Evolutionary conservation across 1,140 invertebrate species (phyloP).

Genomic region (Macrotrachela quadricornifera): DNA sequence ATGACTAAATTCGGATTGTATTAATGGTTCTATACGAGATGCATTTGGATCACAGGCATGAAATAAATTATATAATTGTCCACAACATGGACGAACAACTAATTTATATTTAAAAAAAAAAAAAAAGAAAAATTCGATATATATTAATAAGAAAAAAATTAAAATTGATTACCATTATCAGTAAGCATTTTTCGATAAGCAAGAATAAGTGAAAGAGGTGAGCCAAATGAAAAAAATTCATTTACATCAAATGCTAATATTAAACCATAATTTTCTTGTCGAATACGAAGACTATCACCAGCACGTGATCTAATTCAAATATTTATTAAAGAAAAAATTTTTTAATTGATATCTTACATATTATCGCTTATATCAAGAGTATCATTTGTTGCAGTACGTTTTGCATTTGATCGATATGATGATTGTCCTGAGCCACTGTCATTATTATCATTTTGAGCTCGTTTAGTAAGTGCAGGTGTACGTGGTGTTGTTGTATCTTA

Average conservation of each 20-base stretch:
- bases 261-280: constrained; percentile 42
- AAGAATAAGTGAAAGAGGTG: constrained; percentile 69
- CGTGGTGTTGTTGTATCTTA: no score
- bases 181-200: constrained; percentile 51
- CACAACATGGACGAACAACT: constrained; percentile 39
- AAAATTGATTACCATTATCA: neutral
- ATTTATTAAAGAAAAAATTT: no score
- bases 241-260: constrained; percentile 77
- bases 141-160: neutral
- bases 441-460: constrained; percentile 6
- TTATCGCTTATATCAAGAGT: neutral
- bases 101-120: constrained; percentile 32
- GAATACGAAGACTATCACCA: constrained; percentile 16
- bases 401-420: neutral
- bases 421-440: neutral
- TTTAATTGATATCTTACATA: no score
- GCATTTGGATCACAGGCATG: constrained; percentile 90
- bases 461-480: no score
- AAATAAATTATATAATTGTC: constrained; percentile 94
- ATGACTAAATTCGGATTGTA: constrained; percentile 70
- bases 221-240: constrained; percentile 92
- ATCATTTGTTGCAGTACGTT: neutral
- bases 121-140: constrained; percentile 23
- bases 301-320: no score
- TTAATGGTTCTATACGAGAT: constrained; percentile 68